A percentile compares a stretch with the other conserved stretches of the same genome.
Evolutionary conservation across 2,888 invertebrate species (phyloP).

Genomic region (Drosophila pullipes): DNA sequence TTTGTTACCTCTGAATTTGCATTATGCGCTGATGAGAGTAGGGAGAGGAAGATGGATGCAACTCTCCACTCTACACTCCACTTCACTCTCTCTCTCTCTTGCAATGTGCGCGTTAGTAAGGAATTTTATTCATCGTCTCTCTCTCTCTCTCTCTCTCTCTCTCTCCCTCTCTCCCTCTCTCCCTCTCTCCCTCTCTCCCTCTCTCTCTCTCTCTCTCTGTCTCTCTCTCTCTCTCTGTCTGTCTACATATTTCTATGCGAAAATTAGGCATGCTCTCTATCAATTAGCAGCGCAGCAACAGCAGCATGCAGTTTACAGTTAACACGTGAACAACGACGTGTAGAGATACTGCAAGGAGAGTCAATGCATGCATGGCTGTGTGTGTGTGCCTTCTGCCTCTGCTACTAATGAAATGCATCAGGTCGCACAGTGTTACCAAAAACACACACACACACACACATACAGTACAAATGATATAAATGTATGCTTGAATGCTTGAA

Average conservation of each 20-base stretch:
- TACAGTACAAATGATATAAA: conserved; percentile 3
- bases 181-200: conserved; percentile 9
- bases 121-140: conserved; percentile 27
- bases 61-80: conserved; percentile 7
- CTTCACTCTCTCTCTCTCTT: conserved; percentile 9
- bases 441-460: background rate
- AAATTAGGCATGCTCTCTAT: conserved; percentile 48
- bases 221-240: conserved; percentile 8
- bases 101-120: conserved; percentile 26
- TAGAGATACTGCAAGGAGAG: conserved; percentile 40
- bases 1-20: conserved; percentile 13
- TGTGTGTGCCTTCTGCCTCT: conserved; percentile 14
- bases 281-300: conserved; percentile 37
- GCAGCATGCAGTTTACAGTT: conserved; percentile 59
- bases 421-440: conserved; percentile 46
- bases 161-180: conserved; percentile 12
- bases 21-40: conserved; percentile 4
- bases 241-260: conserved; percentile 17
- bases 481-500: background rate
- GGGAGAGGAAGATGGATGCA: background rate
- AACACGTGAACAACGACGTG: conserved; percentile 65
- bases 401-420: conserved; percentile 41
- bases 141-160: conserved; percentile 6
- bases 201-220: conserved; percentile 9
- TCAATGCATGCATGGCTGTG: background rate